Evolutionary conservation across 2,113 vertebrate species (phyloP), one percentile per base, ranked within the genome.

Genomic region (Burhinus bistriatus): DNA sequence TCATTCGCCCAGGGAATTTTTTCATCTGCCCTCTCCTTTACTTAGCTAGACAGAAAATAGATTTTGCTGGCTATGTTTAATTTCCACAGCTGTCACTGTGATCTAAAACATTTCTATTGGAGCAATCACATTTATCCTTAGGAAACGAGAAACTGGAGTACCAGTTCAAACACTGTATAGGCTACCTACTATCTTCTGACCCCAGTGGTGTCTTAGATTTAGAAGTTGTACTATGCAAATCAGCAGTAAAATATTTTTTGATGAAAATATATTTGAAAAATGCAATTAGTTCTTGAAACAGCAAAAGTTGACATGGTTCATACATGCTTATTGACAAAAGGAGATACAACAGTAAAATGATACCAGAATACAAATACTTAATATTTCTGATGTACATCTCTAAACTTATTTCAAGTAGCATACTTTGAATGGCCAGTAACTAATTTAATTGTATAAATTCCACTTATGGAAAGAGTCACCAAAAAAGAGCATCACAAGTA

Each of bases 91-190:
- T 91, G 95, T 84, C 96, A 96, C 45, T 89, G 80, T 88, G 94
- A 95, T 94, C 96, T 93, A 92, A 96, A 97, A 95, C 92, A 95
- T 95, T 95, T 95, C 89, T 89, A 93, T 61, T 89, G 68, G 59
- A 96, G 69, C 89, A 83, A 95, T 93, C 80, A 84, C 64, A 90
- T 90, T 89, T 81, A 90, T 96, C 80, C 83, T 94, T 76, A 90
- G 72, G 89, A 95, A 96, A 92, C 9, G 40, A 90, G 80, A 45
- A 87, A 66, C 55, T 36, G n/a, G 26, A 83, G 27, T 27, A 78
- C 47, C 76, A 94, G 76, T 55, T 93, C 55, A 84, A 75, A 90
- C 30, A 47, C 38, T n/a, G 42, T 19, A 78, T 20, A 87, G 27
- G 25, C 66, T 82, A 52, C 78, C 34, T 85, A 38, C 65, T 64